These are phyloP conservation scores for Chesias legatella DNA, from an alignment of 2,888 invertebrate species.

Conservation along the genomic window DNA sequence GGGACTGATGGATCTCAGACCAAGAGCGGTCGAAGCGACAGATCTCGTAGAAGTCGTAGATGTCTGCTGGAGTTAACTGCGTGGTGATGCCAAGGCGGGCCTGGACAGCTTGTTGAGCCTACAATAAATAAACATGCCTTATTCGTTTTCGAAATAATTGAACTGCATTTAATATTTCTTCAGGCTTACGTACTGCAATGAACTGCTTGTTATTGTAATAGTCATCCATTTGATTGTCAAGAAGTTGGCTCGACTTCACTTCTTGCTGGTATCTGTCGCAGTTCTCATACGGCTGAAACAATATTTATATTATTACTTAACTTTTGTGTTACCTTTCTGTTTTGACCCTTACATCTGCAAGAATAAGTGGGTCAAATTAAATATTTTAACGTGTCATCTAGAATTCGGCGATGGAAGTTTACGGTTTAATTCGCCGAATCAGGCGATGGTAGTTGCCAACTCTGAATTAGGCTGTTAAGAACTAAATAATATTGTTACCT, in stretches of 20 bases:
- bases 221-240: constrained; percentile 41
- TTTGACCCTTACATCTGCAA: too few species aligned
- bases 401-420: too few species aligned
- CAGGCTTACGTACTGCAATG: constrained; percentile 36
- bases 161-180: too few species aligned
- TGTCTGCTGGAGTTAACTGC: constrained; percentile 51
- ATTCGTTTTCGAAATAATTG: neutral
- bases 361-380: too few species aligned
- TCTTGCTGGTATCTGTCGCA: constrained; percentile 72
- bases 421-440: too few species aligned
- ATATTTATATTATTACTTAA: constrained; percentile 1
- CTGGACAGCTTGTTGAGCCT: constrained; percentile 71
- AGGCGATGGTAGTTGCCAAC: too few species aligned
- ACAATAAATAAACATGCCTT: constrained; percentile 4
- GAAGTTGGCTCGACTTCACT: constrained; percentile 46
- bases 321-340: too few species aligned
- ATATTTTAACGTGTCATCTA: too few species aligned
- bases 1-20: constrained; percentile 63
- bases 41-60: constrained; percentile 86
- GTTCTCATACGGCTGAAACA: constrained; percentile 62
- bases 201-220: constrained; percentile 45
- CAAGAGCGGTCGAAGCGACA: constrained; percentile 89
- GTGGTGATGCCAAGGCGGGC: constrained; percentile 68
- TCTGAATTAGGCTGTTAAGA: too few species aligned
- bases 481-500: too few species aligned